Evolutionary conservation across 37 sponge, comb jelly and placozoan species (phyloP).

Genomic region (Aphrocallistes beatrix): DNA sequence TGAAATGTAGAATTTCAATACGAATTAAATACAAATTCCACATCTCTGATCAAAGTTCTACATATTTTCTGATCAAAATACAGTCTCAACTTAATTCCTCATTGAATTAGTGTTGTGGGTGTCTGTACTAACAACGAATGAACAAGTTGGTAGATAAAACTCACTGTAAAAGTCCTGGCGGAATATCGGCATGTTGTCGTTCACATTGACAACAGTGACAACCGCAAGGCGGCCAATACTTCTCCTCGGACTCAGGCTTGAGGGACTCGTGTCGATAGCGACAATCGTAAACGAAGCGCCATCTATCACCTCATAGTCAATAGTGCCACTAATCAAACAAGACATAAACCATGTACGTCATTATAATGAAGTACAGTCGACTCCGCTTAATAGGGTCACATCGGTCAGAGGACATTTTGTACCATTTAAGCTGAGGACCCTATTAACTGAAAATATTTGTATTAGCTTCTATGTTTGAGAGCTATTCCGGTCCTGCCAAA

Average conservation of each 20-base stretch:
- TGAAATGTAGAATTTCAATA: too few relatives aligned
- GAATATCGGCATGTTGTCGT: conserved; percentile 48
- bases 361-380: too few relatives aligned
- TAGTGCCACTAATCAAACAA: background rate
- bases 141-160: background rate
- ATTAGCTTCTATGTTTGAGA: too few relatives aligned
- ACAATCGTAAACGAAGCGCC: background rate
- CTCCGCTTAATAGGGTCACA: too few relatives aligned
- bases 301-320: background rate
- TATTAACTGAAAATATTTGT: too few relatives aligned
- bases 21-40: too few relatives aligned
- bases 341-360: background rate
- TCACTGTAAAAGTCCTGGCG: background rate
- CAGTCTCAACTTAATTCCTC: too few relatives aligned
- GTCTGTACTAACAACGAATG: background rate
- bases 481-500: too few relatives aligned
- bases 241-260: background rate
- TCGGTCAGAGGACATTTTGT: too few relatives aligned
- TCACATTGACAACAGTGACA: conserved; percentile 33
- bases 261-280: background rate
- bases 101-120: background rate
- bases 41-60: too few relatives aligned
- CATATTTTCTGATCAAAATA: too few relatives aligned
- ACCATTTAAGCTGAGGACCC: too few relatives aligned
- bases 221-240: background rate